phyloP scores from a whole-genome alignment of 2,888 invertebrate species.

The Chloromyia formosa region DNA sequence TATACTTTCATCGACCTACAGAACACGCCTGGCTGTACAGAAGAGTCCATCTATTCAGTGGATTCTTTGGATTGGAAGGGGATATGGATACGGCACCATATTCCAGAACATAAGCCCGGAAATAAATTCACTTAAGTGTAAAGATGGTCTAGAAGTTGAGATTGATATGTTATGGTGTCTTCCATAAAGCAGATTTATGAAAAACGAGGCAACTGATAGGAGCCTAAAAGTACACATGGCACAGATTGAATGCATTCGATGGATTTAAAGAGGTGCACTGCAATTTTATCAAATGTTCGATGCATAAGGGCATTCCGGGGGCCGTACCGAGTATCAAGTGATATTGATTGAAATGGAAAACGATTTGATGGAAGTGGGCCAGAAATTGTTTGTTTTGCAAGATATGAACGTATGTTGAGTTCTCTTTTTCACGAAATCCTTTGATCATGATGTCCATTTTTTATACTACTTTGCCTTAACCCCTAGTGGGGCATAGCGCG shows the following conservation, averaged over 20 bases:
- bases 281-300: neutral
- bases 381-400: neutral
- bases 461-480: no score
- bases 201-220: neutral
- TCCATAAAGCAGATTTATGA: neutral
- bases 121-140: constrained; percentile 36
- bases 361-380: no score
- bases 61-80: no score
- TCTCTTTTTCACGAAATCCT: no score
- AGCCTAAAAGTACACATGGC: neutral
- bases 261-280: neutral
- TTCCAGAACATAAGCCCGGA: neutral
- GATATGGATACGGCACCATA: no score
- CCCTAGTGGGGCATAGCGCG: no score
- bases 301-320: no score
- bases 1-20: neutral
- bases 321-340: no score
- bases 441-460: no score
- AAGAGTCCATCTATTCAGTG: no score
- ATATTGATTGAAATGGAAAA: no score
- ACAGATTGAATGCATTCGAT: neutral
- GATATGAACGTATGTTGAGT: neutral
- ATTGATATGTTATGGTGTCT: neutral
- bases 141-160: neutral
- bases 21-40: neutral